Evolutionary conservation across 2,113 vertebrate genomes (phyloP).

Genomic region (Megalops atlanticus): DNA sequence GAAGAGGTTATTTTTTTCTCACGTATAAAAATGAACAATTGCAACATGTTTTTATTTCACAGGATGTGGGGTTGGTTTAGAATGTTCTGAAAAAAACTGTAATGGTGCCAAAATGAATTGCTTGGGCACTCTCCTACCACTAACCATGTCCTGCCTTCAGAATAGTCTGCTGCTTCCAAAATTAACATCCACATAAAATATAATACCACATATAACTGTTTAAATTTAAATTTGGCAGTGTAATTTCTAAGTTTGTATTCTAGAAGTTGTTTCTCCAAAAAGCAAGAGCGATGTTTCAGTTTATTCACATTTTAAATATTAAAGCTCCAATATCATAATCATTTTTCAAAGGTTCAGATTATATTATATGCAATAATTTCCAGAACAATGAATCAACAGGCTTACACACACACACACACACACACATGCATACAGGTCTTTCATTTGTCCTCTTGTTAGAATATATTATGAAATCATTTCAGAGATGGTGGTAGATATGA

Average conservation of each 20-base stretch:
- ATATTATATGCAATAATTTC: no score
- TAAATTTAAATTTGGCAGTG: neutral
- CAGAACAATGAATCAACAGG: no score
- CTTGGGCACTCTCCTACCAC: neutral
- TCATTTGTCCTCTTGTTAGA: neutral
- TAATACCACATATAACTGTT: neutral
- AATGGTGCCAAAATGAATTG: neutral
- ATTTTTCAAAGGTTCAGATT: no score
- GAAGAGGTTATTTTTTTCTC: neutral
- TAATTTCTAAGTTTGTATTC: no score
- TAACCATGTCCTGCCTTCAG: neutral
- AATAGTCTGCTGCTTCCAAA: neutral
- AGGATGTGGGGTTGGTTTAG: conserved; percentile 10
- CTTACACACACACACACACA: no score
- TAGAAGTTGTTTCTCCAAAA: neutral
- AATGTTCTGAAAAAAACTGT: neutral
- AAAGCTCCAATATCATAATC: neutral
- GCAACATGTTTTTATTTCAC: neutral
- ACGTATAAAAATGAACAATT: neutral
- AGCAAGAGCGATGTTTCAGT: neutral
- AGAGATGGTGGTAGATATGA: neutral
- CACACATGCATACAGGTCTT: no score
- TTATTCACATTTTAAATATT: neutral
- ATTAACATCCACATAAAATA: neutral
- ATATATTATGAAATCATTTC: neutral